Evolutionary conservation across 2,797 vertebrate species (phyloP).

Genomic region (Coilia nasus): DNA sequence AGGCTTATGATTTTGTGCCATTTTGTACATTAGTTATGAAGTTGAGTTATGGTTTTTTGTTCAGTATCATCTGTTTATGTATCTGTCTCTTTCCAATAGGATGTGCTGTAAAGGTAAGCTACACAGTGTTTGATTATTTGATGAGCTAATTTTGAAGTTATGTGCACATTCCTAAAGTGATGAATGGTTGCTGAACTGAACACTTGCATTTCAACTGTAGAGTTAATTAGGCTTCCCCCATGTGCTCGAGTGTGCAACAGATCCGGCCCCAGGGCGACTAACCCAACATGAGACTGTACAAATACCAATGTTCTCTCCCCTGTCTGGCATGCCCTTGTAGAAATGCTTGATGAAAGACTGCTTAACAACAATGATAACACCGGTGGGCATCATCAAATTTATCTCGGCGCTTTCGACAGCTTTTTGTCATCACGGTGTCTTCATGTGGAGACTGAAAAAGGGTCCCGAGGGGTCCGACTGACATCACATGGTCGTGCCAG

Average conservation of each 20-base stretch:
- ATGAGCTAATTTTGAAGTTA: neutral
- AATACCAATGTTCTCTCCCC: neutral
- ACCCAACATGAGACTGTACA: neutral
- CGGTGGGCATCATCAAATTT: neutral
- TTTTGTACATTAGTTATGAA: too few species aligned
- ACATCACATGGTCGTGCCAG: constrained; percentile 10
- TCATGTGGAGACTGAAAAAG: constrained; percentile 4
- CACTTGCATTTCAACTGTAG: neutral
- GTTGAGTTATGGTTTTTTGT: neutral
- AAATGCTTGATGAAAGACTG: neutral
- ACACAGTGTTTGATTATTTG: neutral
- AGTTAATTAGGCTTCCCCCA: neutral
- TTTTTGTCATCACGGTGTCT: constrained; percentile 2
- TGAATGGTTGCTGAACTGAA: neutral
- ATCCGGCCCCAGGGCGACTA: neutral
- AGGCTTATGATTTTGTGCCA: too few species aligned
- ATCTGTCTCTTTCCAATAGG: neutral
- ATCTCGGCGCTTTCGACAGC: neutral
- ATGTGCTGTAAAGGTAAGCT: neutral
- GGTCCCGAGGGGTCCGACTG: neutral
- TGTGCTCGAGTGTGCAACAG: neutral
- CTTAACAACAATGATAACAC: neutral
- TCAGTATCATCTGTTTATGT: neutral
- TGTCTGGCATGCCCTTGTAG: neutral
- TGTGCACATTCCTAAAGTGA: neutral